phyloP scores from a whole-genome alignment of 2,797 vertebrate species.

The Euthynnus affinis region DNA sequence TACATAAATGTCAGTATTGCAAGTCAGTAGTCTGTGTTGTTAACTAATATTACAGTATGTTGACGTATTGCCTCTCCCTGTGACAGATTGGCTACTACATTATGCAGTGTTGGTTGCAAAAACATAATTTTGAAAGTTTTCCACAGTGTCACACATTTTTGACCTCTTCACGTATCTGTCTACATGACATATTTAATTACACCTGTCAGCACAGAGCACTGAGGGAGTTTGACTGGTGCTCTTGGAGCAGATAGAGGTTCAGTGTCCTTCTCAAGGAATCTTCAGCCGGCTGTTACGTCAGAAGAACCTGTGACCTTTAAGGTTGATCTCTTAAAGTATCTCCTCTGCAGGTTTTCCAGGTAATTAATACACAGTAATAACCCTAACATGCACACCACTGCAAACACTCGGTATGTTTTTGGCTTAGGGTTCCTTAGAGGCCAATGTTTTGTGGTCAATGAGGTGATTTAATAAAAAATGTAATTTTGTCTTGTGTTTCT shows the following conservation, averaged over 20 bases:
- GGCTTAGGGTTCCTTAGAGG: background rate
- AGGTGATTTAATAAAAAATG: background rate
- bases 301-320: constrained; percentile 27
- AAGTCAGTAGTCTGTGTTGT: too few species aligned
- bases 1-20: background rate
- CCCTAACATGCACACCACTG: background rate
- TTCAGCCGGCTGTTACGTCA: constrained; percentile 1
- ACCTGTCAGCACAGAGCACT: background rate
- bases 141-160: background rate
- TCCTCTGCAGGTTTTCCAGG: constrained; percentile 6
- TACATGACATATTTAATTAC: background rate
- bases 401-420: background rate
- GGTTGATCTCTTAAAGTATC: constrained; percentile 6
- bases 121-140: background rate
- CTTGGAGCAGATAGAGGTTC: background rate
- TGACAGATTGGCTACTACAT: background rate
- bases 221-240: background rate
- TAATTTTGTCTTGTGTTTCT: background rate
- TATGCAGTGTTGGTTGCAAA: background rate
- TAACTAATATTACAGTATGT: background rate
- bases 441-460: background rate
- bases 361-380: constrained; percentile 1
- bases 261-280: background rate
- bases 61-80: background rate
- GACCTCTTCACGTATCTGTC: background rate